phyloP scores from a whole-genome alignment of 2,113 vertebrate genomes.

The Macrotus californicus region DNA sequence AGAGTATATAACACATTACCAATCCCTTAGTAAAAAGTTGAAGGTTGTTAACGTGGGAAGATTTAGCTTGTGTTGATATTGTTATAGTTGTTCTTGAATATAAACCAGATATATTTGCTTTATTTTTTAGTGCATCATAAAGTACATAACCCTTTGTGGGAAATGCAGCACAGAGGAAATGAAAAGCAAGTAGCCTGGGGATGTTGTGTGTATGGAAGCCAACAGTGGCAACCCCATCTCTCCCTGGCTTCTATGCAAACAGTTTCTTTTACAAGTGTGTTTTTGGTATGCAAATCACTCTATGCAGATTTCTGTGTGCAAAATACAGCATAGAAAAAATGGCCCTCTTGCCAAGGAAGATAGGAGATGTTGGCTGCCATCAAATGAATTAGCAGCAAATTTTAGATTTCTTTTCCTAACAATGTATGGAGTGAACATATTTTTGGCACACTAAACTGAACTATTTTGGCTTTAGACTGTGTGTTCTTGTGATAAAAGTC shows the following conservation, averaged over 20 bases:
- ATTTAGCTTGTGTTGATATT: neutral
- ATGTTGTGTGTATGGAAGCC: constrained; percentile 47
- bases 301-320: constrained; percentile 64
- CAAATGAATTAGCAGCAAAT: constrained; percentile 60
- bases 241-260: constrained; percentile 58
- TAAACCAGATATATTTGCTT: constrained; percentile 21
- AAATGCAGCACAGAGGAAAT: constrained; percentile 14
- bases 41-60: neutral
- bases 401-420: constrained; percentile 62
- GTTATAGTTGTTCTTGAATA: neutral
- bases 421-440: constrained; percentile 62
- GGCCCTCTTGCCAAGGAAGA: constrained; percentile 64
- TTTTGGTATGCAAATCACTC: constrained; percentile 73
- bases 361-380: constrained; percentile 50
- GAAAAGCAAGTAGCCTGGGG: constrained; percentile 58
- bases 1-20: no score
- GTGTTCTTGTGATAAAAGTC: constrained; percentile 63
- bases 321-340: constrained; percentile 72
- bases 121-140: constrained; percentile 51
- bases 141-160: neutral
- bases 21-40: neutral
- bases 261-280: constrained; percentile 54
- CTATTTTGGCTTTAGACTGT: constrained; percentile 67
- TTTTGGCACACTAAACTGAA: constrained; percentile 60
- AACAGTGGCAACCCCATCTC: constrained; percentile 26